phyloP scores from a whole-genome alignment of 2,888 invertebrate genomes.

The Pasiphila rectangulata region DNA sequence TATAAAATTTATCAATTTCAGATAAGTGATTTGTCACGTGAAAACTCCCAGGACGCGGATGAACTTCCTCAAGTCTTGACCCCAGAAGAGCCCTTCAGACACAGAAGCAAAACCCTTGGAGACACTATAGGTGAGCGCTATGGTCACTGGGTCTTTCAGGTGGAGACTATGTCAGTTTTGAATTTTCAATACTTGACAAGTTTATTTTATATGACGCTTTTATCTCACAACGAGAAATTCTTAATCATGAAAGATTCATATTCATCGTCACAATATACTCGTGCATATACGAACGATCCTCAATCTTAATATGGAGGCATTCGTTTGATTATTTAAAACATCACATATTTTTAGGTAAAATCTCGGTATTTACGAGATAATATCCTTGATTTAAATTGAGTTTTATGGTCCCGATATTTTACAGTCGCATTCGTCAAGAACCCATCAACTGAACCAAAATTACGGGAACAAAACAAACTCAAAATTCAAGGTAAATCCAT shows the following conservation, averaged over 20 bases:
- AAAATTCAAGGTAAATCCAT: constrained; percentile 25
- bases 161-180: not conserved
- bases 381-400: constrained; percentile 12
- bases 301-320: too few species aligned
- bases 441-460: constrained; percentile 21
- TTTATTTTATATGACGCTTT: not conserved
- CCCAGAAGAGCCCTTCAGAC: constrained; percentile 83
- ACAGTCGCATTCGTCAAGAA: constrained; percentile 22
- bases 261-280: too few species aligned
- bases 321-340: too few species aligned
- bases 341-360: not conserved
- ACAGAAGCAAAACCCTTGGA: constrained; percentile 94
- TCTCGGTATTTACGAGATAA: constrained; percentile 16
- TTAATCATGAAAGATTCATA: not conserved
- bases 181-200: not conserved
- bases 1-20: constrained; percentile 31
- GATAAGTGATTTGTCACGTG: constrained; percentile 87
- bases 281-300: too few species aligned
- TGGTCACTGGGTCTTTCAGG: not conserved
- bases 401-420: constrained; percentile 13
- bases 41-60: constrained; percentile 86
- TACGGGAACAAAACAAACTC: constrained; percentile 22
- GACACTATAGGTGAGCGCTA: constrained; percentile 84
- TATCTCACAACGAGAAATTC: not conserved
- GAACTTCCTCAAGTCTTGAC: constrained; percentile 57